Base-by-base conservation (phyloP, 2,888 invertebrate species). In the Chesias legatella region DNA sequence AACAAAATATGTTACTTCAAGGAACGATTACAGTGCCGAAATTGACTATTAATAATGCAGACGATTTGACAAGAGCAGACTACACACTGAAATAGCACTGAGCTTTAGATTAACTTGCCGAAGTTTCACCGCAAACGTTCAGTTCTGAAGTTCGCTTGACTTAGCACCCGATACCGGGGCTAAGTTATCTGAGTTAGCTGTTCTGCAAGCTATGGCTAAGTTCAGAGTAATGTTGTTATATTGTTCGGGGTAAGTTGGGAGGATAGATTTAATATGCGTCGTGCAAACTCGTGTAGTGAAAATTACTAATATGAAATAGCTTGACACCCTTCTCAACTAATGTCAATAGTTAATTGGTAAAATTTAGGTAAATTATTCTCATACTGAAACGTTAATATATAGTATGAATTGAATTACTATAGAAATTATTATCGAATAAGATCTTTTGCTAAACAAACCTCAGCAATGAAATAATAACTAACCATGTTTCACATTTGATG, bases 131-230 rank as follows among this genome's bases (percentile, higher is more conserved):
- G 63, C 75, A 73, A 83, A 74, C 73, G 77, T 72, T 76, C 68
- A 67, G 79, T 78, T 75, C 56, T 59, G 54, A 64, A 79, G 71
- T 79, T 78, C 61, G 66, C 54, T 75, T 77, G 78, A 83, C 80
- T 80, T 80, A 80, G 77, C 79, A 73, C 75, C 71, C 75, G 81
- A 82, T 81, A 80, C 67, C 64, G 61, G 54, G 60, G 74, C 73
- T 73, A 73, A 82, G 68, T 80, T 80, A 79, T 77, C 74, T 62
- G 67, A 74, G 73, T 79, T 80, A 75, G 73, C 65, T 67, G 58
- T 38, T 53, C 51, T 63, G 68, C 72, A 73, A 79, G 73, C 82
- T 76, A 75, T 54, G 65, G 73, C 50, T 63, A 76, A 80, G 70
- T 84, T 82, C 67, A 71, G 69, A 68, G 65, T 67, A 73, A 76